Conservation (phyloP, 2,797 vertebrate genomes). For the Lemur catta region DNA sequence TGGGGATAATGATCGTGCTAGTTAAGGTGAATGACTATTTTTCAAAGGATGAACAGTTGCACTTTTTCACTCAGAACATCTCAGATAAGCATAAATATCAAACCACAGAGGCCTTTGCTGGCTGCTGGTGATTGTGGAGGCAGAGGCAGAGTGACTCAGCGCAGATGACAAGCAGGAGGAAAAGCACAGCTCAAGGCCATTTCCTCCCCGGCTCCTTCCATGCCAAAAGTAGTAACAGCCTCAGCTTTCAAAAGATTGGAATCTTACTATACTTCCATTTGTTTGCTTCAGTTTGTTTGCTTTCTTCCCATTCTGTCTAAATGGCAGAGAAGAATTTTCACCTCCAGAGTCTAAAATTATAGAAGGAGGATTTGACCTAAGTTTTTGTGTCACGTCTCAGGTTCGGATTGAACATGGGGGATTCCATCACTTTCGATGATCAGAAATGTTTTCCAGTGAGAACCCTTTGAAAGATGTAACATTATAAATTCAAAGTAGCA, state of each 20-base stretch:
- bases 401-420: background rate
- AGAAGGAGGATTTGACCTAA: background rate
- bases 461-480: background rate
- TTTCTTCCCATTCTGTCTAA: background rate
- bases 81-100: background rate
- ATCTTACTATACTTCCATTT: background rate
- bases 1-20: background rate
- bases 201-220: background rate
- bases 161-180: background rate
- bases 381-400: background rate
- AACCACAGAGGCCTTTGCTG: background rate
- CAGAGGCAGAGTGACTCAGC: background rate
- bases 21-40: constrained; percentile 38
- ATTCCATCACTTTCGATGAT: background rate
- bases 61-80: background rate
- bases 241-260: background rate
- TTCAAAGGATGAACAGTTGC: background rate
- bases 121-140: background rate
- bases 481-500: background rate
- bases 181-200: no score
- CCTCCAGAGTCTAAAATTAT: background rate
- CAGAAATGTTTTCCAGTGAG: background rate
- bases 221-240: background rate
- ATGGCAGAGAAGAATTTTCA: background rate
- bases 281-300: background rate